Evolutionary conservation across 2,113 vertebrate genomes (phyloP), one percentile per base, ranked within the genome.

Genomic region (Pseudorasbora parva): DNA sequence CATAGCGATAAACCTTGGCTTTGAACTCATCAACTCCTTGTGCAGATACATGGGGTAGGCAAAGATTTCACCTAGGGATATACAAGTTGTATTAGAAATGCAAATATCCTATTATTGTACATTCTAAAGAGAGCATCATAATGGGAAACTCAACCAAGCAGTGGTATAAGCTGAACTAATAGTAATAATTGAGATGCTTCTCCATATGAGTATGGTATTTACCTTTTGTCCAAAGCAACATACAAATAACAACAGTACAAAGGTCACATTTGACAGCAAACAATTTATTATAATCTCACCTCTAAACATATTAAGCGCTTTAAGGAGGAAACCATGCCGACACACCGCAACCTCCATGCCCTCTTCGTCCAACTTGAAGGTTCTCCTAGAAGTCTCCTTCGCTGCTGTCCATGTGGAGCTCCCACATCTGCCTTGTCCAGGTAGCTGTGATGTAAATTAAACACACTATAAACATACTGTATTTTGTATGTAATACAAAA

Each of bases 11-110:
- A 74, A 74, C 23, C n/a, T 74, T 9, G 72, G 41, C 47, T 74
- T 43, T 12, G 41, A 47, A 49, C 43, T 41, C 43, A 47, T 25
- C 23, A 54, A 49, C 15, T 19, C 47, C 23, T 54, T 23, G 14
- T 75, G 73, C 43, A 75, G 73, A 75, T 75, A 75, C 41, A 75
- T 47, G 15, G 73, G 73, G 73, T 75, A 75, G 45, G 73, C 73
- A 75, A 75, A 54, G 14, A 75, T 49, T 75, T 66, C 62, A 66
- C 62, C 14, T 66, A 33, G 62, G 62, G 27, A 33, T 66, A 66
- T 66, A 33, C 27, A 66, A 64, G 33, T 33, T 66, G 62, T 66
- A 66, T 66, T 17, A 66, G 62, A 66, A 30, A 66, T 66, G 62
- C 62, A 66, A 66, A 66, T 66, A 66, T 66, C 25, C 62, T 14